A percentile compares a stretch with the other conserved stretches of the same genome.
phyloP scores from a whole-genome alignment of 1,140 invertebrate genomes.

The Leptinotarsa defecta region DNA sequence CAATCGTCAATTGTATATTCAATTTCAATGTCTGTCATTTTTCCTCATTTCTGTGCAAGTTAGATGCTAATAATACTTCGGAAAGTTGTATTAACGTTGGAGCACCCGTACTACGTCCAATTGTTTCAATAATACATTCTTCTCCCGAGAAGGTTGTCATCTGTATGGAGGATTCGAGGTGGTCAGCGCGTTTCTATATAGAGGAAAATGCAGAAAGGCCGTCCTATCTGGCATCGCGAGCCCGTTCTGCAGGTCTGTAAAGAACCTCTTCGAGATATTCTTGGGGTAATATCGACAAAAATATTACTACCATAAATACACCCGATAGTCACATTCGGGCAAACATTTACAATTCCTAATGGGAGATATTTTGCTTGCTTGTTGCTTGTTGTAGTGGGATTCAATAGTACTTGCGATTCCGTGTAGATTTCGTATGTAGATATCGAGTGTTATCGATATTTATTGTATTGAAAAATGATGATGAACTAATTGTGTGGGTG shows the following conservation, averaged over 20 bases:
- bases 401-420: too few relatives aligned
- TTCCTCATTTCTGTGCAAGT: too few relatives aligned
- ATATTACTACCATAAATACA: slow-evolving; percentile 11
- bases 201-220: slow-evolving; percentile 24
- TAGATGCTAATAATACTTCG: too few relatives aligned
- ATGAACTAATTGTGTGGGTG: too few relatives aligned
- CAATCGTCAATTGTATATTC: too few relatives aligned
- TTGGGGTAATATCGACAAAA: slow-evolving; percentile 20
- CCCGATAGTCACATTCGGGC: not conserved
- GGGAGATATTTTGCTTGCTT: not conserved
- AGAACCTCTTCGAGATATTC: slow-evolving; percentile 20
- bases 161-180: not conserved
- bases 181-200: slow-evolving; percentile 26
- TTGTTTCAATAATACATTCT: slow-evolving; percentile 23
- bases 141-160: slow-evolving; percentile 16
- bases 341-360: not conserved
- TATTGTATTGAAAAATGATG: too few relatives aligned
- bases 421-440: too few relatives aligned
- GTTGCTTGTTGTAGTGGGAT: too few relatives aligned
- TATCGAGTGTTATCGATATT: too few relatives aligned
- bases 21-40: too few relatives aligned
- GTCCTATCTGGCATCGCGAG: slow-evolving; percentile 19
- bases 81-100: too few relatives aligned
- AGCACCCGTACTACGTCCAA: slow-evolving; percentile 19
- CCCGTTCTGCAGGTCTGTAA: slow-evolving; percentile 19